A percentile compares a stretch with the other conserved stretches of the same genome.
These are phyloP conservation scores for Acleris sparsana DNA, from an alignment of 2,888 invertebrate species.

Conservation along the genomic window DNA sequence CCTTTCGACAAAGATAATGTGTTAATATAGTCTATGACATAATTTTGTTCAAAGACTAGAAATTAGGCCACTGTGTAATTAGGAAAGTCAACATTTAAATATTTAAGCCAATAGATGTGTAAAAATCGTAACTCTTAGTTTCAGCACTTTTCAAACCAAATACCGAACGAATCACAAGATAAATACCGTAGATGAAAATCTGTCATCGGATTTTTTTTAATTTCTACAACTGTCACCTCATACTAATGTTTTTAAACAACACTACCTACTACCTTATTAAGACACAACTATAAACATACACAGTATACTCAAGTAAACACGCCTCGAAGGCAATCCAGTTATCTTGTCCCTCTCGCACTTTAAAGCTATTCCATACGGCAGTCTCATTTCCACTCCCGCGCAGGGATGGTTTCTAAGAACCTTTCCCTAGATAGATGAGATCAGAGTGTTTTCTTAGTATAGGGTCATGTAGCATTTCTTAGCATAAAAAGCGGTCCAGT, in stretches of 20 bases:
- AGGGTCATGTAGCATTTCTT: constrained; percentile 32
- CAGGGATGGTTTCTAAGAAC: constrained; percentile 69
- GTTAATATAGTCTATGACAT: constrained; percentile 47
- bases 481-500: constrained; percentile 13
- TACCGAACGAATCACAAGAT: too few relatives aligned
- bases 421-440: constrained; percentile 41
- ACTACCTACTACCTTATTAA: constrained; percentile 16
- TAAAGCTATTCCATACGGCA: constrained; percentile 30
- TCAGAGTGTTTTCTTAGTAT: constrained; percentile 51
- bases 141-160: too few relatives aligned
- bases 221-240: too few relatives aligned
- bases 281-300: constrained; percentile 37
- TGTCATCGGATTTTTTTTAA: too few relatives aligned
- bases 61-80: constrained; percentile 25
- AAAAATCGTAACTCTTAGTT: too few relatives aligned
- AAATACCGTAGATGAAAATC: too few relatives aligned
- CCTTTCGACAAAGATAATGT: constrained; percentile 44
- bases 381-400: constrained; percentile 47
- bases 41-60: constrained; percentile 38
- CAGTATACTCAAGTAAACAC: constrained; percentile 54
- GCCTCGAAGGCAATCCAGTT: constrained; percentile 70
- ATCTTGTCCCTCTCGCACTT: constrained; percentile 49
- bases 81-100: constrained; percentile 12
- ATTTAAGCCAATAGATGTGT: neutral
- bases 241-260: neutral